phyloP scores from a whole-genome alignment of 1,140 invertebrate species.

The Papilio machaon region DNA sequence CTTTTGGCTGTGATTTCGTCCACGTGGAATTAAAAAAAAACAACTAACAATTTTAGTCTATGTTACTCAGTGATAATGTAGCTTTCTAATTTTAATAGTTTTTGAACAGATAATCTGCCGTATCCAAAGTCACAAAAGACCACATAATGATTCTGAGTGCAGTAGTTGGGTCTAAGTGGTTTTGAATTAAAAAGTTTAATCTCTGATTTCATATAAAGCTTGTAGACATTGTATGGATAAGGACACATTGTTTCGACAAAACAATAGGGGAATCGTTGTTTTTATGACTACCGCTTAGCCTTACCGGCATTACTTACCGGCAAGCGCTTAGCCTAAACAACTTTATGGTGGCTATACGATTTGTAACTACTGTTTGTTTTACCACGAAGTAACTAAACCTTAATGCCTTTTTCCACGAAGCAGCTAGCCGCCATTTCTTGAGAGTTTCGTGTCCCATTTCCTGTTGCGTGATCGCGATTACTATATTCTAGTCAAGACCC shows the following conservation, averaged over 20 bases:
- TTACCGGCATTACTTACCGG: background rate
- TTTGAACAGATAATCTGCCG: background rate
- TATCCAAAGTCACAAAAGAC: background rate
- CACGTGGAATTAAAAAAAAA: too few relatives aligned
- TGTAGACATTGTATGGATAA: background rate
- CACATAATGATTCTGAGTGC: too few relatives aligned
- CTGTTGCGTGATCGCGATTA: too few relatives aligned
- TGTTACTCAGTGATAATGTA: too few relatives aligned
- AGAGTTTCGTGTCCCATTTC: background rate
- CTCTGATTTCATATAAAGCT: background rate
- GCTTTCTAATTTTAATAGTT: too few relatives aligned
- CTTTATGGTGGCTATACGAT: background rate
- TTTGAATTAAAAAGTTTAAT: background rate
- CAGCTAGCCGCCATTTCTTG: background rate
- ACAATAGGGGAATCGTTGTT: background rate
- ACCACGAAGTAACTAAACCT: background rate
- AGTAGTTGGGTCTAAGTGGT: background rate
- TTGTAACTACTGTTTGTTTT: too few relatives aligned
- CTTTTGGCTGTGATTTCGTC: background rate
- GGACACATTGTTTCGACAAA: constrained; percentile 3
- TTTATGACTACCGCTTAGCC: background rate
- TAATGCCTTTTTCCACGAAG: background rate
- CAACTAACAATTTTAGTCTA: too few relatives aligned
- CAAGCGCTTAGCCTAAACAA: background rate
- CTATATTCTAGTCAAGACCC: too few relatives aligned